Evolutionary conservation across 2,888 invertebrate species (phyloP), one percentile per base, ranked within the genome.

Genomic region (Microctonus brassicae): DNA sequence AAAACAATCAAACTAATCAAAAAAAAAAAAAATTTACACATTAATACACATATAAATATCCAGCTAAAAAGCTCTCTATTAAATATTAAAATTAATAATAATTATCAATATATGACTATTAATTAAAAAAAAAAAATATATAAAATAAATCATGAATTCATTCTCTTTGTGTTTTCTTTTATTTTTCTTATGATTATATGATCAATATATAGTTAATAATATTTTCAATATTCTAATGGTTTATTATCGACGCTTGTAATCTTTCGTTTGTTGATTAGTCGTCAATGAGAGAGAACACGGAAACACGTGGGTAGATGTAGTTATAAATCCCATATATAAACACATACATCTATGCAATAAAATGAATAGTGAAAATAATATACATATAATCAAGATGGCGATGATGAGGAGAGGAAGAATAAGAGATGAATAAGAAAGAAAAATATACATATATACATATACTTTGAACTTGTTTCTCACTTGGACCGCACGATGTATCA

Each of bases 401-500:
- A 53, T 58, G 33, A 58, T 34, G 58, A 34, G 1, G 55, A 55
- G 26, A 55, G 55, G 47, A 13, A 24, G 29, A 17, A 64, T n/a
- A 33, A 24, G 36, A 68, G 10, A 36, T n/a, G 60, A 24, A 42
- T 7, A 10, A 47, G 10, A 11, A 69, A 24, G 29, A 33, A 61
- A 60, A 60, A 39, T 13, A 42, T n/a, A n/a, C n/a, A n/a, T n/a
- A n/a, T n/a, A n/a, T 13, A 29, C 47, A 63, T 47, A 36, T 24
- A 60, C 65, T 74, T 69, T 68, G 70, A 73, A 68, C 74, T 53
- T 57, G 74, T 73, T 77, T 73, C 67, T 66, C 33, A 24, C 61
- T 34, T 42, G 39, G 34, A 63, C 64, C 60, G 47, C 53, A 65
- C 72, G 72, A 72, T 70, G 68, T 73, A 75, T 77, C 74, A 75